Conservation (phyloP, 2,888 invertebrate genomes). For the Euzophera pinguis region DNA sequence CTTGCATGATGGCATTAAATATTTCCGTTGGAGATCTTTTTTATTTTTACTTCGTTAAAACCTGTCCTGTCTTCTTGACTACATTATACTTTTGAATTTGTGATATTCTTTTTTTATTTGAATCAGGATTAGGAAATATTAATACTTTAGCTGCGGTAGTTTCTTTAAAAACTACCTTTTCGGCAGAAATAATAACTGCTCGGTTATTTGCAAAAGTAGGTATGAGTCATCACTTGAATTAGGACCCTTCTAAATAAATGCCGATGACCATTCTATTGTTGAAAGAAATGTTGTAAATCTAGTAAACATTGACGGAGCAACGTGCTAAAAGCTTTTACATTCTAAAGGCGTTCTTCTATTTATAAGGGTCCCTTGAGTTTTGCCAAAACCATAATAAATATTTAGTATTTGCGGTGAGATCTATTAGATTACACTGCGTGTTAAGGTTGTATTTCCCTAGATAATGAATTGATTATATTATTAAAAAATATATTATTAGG, state of each 20-base stretch:
- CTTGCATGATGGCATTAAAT: constrained; percentile 48
- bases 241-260: constrained; percentile 11
- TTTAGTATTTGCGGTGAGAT: too few relatives aligned
- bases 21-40: constrained; percentile 59
- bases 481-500: too few relatives aligned
- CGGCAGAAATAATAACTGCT: constrained; percentile 21
- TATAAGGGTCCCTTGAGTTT: too few relatives aligned
- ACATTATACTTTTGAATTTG: constrained; percentile 38
- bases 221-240: constrained; percentile 21
- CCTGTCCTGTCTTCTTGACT: constrained; percentile 54
- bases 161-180: constrained; percentile 18
- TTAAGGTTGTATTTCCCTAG: too few relatives aligned
- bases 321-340: constrained; percentile 5
- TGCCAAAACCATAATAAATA: too few relatives aligned
- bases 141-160: too few relatives aligned
- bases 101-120: constrained; percentile 19
- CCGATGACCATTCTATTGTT: constrained; percentile 17
- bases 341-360: not conserved
- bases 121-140: too few relatives aligned
- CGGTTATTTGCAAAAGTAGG: constrained; percentile 5
- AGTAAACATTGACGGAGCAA: constrained; percentile 6
- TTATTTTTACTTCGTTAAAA: constrained; percentile 50
- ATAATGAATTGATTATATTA: too few relatives aligned
- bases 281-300: constrained; percentile 15
- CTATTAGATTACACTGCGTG: too few relatives aligned